Base-by-base conservation (phyloP, 2,888 invertebrate species). In the Phortica magna region DNA sequence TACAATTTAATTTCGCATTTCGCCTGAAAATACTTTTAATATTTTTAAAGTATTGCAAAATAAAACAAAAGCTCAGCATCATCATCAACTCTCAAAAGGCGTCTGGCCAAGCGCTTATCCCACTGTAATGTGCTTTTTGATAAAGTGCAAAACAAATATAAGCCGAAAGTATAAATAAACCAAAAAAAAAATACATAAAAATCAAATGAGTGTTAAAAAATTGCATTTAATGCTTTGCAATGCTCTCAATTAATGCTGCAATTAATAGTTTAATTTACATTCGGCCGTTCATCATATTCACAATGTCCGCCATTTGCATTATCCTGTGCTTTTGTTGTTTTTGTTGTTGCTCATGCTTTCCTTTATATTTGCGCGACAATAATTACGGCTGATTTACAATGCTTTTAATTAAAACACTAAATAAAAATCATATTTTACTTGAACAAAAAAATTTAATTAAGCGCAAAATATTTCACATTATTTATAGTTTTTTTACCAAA, bases 61-160 rank as follows among this genome's bases (percentile, higher is more conserved):
- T 6, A 48, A 48, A 48, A 14, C 48, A 79, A 79, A 78, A 83
- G 79, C 73, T n/a, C n/a, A n/a, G n/a, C n/a, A 82, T 14, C 48
- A 39, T 68, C 42, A 9, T 19, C 68, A 43, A 22, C 55, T 53
- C 7, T 43, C 3, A n/a, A 70, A 14, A 70, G 5, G 42, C 22
- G 65, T 12, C 48, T 48, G 14, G 1, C 70, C 17, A 48, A 14
- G 42, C n/a, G 70, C 71, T 17, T 82, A 70, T 74, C 78, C 42
- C 55, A 76, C 41, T 53, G 39, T 19, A 48, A 48, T 43, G 53
- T 10, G 39, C 31, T 9, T 67, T 73, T 59, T 55, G 1, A 74
- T 55, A 57, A 68, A 65, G 73, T 61, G 67, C 14, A 14, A 77
- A 59, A 76, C 57, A 41, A 65, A 39, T 70, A 19, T 42, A 42